phyloP scores from a whole-genome alignment of 2,797 vertebrate species.

The Psittacula derbiana region DNA sequence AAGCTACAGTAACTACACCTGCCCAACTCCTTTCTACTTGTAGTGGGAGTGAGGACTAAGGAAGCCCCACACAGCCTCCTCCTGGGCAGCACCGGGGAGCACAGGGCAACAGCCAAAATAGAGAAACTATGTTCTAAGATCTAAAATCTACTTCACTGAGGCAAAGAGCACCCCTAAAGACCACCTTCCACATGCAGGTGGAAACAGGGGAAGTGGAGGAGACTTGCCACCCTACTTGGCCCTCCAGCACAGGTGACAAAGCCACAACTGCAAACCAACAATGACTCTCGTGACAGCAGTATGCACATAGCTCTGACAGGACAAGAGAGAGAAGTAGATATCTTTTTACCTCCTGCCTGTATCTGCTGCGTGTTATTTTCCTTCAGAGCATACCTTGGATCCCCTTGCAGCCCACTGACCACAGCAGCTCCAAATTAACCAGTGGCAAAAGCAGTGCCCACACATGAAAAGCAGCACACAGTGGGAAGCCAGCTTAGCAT shows the following conservation, averaged over 20 bases:
- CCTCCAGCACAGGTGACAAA: background rate
- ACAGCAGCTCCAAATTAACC: background rate
- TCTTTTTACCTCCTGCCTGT: background rate
- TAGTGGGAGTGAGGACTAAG: accelerated
- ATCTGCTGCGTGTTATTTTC: background rate
- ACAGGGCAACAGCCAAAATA: background rate
- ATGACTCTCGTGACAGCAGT: background rate
- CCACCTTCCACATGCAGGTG: background rate
- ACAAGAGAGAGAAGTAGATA: background rate
- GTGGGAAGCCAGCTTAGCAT: background rate
- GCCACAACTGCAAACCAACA: background rate
- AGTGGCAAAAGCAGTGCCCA: background rate
- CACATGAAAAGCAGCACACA: background rate
- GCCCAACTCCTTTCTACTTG: background rate
- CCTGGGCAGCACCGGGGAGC: background rate
- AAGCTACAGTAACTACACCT: background rate
- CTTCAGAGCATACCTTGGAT: background rate
- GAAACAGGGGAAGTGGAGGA: background rate
- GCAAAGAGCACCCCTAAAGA: background rate
- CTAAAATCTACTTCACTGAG: background rate
- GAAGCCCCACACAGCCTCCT: background rate
- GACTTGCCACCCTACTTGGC: no score
- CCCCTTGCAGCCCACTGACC: background rate
- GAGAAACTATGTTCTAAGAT: background rate
- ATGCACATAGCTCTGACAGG: background rate